These are phyloP conservation scores for Limnephilus rhombicus DNA, from an alignment of 2,888 invertebrate species.

Conservation along the genomic window DNA sequence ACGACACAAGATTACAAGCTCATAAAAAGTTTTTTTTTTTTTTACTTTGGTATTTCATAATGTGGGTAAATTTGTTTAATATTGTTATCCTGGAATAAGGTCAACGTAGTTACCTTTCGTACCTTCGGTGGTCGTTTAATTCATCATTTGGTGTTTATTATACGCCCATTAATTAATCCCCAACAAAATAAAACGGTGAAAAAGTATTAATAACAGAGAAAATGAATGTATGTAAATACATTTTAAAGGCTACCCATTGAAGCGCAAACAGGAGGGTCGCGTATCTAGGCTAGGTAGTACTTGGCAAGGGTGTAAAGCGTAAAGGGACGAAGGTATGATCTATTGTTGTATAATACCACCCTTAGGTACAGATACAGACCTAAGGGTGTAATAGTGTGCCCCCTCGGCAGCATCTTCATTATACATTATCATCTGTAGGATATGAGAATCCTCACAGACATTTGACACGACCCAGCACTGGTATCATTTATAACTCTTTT, in stretches of 20 bases:
- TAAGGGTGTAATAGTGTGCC: background rate
- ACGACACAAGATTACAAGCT: too few relatives aligned
- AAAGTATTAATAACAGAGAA: constrained; percentile 36
- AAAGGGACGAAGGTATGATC: constrained; percentile 30
- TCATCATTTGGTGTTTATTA: constrained; percentile 34
- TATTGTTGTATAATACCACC: constrained; percentile 3
- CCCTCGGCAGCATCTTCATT: constrained; percentile 43
- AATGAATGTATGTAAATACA: background rate
- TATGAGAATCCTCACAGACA: constrained; percentile 46
- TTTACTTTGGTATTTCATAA: background rate
- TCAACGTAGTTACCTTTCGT: background rate
- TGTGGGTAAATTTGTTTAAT: background rate
- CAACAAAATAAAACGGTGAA: constrained; percentile 36
- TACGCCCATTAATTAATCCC: constrained; percentile 42
- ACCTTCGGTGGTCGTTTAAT: background rate
- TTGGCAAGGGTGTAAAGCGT: constrained; percentile 2
- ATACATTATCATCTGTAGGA: constrained; percentile 14
- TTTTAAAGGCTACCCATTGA: constrained; percentile 4
- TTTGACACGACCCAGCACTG: constrained; percentile 60
- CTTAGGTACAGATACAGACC: background rate
- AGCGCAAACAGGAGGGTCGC: constrained; percentile 14
- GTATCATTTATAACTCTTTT: constrained; percentile 59
- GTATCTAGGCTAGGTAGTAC: background rate
- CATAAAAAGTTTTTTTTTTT: too few relatives aligned
- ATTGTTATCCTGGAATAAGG: background rate